Evolutionary conservation across 2,797 vertebrate species (phyloP), one percentile per base, ranked within the genome.

Genomic region (Mormyrops boulengeri): DNA sequence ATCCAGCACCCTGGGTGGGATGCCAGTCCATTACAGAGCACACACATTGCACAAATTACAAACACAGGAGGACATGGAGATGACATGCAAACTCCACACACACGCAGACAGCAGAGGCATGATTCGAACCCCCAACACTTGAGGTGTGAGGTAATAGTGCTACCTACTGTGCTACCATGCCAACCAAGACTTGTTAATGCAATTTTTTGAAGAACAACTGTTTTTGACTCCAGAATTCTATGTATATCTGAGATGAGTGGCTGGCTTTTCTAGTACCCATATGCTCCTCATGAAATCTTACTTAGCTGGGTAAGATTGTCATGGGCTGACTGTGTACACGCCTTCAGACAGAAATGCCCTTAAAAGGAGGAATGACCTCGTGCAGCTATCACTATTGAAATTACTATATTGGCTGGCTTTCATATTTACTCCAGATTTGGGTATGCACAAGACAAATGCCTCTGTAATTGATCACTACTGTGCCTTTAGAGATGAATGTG

Each of bases 111-210:
- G 30, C 66, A 73, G 66, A 73, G 66, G 66, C 26, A 17, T 0
- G 30, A 38, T 38, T 73, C 14, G 12, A 73, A 73, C 19, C 34
- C 66, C 66, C 34, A 73, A 38, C 66, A 14, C 34, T 34, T 14
- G 30, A 77, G 34, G 69, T 77, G 14, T 4, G 69, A 77, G 34
- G 34, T 19, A 38, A 19, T 4, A 77, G 34, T 6, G 34, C 30
- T 34, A 19, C 69, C 12, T 41, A 6, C 69, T 77, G 69, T 38
- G 26, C 69, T 38, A 73, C 30, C 30, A 17, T 38, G 66, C 30
- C 66, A 73, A 17, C 94, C 30, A 38, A 73, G 12, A 73, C 66
- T 73, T 73, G 38, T 8, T 34, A 34, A 73, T 66, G 60, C n/a
- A 26, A 11, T 73, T 73, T 69, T 34, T 55, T 55, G 2, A 44